These are phyloP conservation scores for Pomacea canaliculata DNA, from an alignment of 2,888 invertebrate species.

Conservation along the genomic window DNA sequence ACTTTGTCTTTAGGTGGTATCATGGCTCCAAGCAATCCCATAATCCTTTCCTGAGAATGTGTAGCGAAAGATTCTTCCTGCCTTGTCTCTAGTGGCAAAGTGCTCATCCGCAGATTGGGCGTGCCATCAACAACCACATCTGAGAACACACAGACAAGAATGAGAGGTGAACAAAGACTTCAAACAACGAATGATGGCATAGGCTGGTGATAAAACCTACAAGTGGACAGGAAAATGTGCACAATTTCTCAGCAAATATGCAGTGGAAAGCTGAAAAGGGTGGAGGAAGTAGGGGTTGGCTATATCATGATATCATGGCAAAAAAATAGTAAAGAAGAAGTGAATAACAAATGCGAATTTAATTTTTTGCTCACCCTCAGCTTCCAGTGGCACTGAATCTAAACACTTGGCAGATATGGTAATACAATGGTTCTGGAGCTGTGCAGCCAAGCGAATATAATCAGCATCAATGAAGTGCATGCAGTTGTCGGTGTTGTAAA, in stretches of 20 bases:
- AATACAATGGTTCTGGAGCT: conserved; percentile 62
- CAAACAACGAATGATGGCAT: neutral
- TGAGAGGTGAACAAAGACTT: neutral
- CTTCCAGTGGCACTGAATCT: conserved; percentile 56
- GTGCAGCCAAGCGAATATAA: conserved; percentile 58
- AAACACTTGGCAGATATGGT: conserved; percentile 57
- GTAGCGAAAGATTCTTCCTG: conserved; percentile 65
- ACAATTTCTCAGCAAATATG: too few species aligned
- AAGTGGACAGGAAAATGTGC: too few species aligned
- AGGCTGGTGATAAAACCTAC: too few species aligned
- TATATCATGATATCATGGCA: too few species aligned
- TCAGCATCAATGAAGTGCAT: conserved; percentile 47
- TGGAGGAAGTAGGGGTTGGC: too few species aligned
- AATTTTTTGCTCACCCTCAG: conserved; percentile 43
- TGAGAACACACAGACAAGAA: neutral
- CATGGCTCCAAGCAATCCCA: conserved; percentile 67
- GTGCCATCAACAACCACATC: conserved; percentile 29
- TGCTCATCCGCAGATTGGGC: conserved; percentile 32
- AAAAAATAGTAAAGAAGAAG: too few species aligned
- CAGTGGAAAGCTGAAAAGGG: too few species aligned
- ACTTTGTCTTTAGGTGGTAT: conserved; percentile 44
- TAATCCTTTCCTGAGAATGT: conserved; percentile 67
- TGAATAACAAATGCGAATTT: too few species aligned
- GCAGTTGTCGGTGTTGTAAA: conserved; percentile 52
- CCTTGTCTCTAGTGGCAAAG: conserved; percentile 46